Conservation (phyloP, 2,113 vertebrate species). For the Chascanopsetta lugubris region DNA sequence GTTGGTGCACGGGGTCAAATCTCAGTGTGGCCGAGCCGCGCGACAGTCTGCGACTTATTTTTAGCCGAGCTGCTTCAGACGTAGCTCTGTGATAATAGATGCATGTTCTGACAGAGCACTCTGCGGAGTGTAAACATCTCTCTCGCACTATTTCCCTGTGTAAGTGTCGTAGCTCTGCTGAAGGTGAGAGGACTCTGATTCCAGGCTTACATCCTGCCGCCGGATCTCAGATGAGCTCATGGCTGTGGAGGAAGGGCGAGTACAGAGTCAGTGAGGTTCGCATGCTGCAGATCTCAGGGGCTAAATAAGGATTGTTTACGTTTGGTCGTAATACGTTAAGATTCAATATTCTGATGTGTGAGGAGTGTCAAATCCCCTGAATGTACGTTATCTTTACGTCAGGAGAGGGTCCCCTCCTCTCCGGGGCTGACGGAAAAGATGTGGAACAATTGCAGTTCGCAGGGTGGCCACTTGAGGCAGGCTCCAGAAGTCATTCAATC, state of each 20-base stretch:
- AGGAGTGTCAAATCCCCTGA: too few species aligned
- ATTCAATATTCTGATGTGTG: too few species aligned
- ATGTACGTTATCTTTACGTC: too few species aligned
- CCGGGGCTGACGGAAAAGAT: too few species aligned
- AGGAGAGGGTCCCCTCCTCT: too few species aligned
- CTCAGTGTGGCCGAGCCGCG: conserved; percentile 24
- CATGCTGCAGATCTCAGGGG: too few species aligned
- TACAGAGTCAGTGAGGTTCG: too few species aligned
- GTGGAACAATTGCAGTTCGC: too few species aligned
- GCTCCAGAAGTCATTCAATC: too few species aligned
- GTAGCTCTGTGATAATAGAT: conserved; percentile 52
- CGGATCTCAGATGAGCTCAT: conserved; percentile 58
- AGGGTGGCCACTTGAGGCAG: too few species aligned
- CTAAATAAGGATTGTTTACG: too few species aligned
- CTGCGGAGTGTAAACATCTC: conserved; percentile 66
- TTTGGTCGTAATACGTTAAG: too few species aligned
- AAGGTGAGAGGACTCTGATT: conserved; percentile 53
- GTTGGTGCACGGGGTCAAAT: background rate
- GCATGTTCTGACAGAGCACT: conserved; percentile 43
- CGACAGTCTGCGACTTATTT: conserved; percentile 22
- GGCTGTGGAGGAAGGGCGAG: conserved; percentile 6
- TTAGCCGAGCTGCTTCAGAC: conserved; percentile 28
- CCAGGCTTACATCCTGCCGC: conserved; percentile 52
- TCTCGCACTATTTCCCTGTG: conserved; percentile 54
- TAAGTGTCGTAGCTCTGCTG: conserved; percentile 47